Evolutionary conservation across 2,797 vertebrate species (phyloP).

Genomic region (Choloepus didactylus): DNA sequence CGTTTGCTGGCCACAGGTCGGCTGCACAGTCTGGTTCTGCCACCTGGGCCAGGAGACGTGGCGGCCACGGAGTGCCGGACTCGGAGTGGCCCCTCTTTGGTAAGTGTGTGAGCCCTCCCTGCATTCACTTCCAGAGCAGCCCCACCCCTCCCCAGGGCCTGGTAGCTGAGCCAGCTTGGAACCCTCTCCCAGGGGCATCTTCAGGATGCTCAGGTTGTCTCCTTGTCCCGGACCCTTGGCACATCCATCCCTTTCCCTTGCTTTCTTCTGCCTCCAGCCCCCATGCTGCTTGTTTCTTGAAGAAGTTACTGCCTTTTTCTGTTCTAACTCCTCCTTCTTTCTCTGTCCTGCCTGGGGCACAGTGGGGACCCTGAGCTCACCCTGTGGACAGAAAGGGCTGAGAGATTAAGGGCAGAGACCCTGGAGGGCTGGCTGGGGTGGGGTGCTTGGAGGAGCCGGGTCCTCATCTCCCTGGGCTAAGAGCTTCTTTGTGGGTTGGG

Average conservation of each 20-base stretch:
- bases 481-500: not conserved
- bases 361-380: not conserved
- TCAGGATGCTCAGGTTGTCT: not conserved
- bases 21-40: not conserved
- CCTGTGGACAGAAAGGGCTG: not conserved
- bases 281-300: not conserved
- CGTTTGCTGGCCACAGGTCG: not conserved
- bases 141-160: not conserved
- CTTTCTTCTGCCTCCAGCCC: not conserved
- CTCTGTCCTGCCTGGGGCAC: not conserved
- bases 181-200: not conserved
- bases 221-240: not conserved
- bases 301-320: not conserved
- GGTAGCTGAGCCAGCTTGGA: not conserved
- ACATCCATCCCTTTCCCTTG: not conserved
- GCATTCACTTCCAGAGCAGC: not conserved
- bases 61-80: not conserved
- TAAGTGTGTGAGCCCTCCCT: constrained; percentile 51
- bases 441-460: not conserved
- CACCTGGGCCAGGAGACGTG: not conserved
- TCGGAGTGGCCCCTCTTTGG: constrained; percentile 35
- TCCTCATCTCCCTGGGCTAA: too few relatives aligned
- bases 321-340: not conserved
- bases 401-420: not conserved
- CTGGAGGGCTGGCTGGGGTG: not conserved